Percentiles rank a stretch among this genome's conserved stretches.
Conservation (phyloP, 2,113 vertebrate species). For the Elanoides forficatus region DNA sequence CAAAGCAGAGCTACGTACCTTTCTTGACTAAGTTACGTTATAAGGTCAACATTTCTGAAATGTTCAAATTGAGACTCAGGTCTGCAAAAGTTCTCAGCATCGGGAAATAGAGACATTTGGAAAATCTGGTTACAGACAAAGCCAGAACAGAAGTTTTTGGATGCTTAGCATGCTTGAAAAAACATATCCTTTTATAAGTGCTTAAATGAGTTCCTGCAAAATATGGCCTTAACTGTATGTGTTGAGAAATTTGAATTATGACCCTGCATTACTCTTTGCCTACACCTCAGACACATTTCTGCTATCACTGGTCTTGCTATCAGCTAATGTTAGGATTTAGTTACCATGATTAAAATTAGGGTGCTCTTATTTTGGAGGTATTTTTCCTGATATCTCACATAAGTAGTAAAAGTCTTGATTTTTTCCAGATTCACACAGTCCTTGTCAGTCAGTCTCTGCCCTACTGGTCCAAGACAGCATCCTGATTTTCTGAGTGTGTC, state of each 20-base stretch:
- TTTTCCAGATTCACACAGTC: background rate
- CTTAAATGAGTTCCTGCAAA: slow-evolving; percentile 14
- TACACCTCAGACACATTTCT: background rate
- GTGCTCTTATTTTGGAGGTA: background rate
- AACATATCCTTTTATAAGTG: background rate
- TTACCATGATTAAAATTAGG: background rate
- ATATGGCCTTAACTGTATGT: background rate
- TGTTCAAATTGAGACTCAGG: background rate
- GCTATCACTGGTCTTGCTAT: background rate
- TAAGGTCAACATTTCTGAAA: background rate
- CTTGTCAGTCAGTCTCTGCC: background rate
- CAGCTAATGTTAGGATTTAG: background rate
- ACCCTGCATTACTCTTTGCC: background rate
- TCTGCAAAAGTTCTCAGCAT: background rate
- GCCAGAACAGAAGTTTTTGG: background rate
- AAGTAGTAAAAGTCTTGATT: background rate
- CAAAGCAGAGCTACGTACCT: background rate
- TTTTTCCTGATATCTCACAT: background rate
- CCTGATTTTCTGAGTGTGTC: background rate
- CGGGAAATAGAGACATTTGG: background rate
- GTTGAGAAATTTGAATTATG: background rate
- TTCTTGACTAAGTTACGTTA: background rate
- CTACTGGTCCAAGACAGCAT: background rate
- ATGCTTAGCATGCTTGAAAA: background rate
- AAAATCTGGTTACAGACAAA: background rate